Percentiles rank a stretch among this genome's conserved stretches.
Evolutionary conservation across 2,888 invertebrate genomes (phyloP).

Genomic region (Barypeithes pellucidus): DNA sequence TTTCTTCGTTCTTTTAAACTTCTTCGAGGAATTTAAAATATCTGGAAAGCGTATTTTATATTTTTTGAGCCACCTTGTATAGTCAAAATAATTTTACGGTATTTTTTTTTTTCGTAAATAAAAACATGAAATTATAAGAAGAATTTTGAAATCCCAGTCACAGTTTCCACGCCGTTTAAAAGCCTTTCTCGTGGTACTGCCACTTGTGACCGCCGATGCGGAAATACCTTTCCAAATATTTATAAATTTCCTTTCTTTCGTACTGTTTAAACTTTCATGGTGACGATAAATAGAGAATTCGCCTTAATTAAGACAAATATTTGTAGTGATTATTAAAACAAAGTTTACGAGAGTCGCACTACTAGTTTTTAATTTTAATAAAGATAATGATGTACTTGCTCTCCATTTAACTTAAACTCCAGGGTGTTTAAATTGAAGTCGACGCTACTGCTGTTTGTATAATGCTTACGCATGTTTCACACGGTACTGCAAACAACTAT

Average conservation of each 20-base stretch:
- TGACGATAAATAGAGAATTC: constrained; percentile 30
- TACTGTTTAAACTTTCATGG: not conserved
- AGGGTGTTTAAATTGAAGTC: not conserved
- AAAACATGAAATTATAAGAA: too few relatives aligned
- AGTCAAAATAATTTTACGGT: too few relatives aligned
- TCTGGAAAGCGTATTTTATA: not conserved
- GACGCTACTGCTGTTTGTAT: not conserved
- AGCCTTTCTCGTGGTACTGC: too few relatives aligned
- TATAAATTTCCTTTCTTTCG: not conserved
- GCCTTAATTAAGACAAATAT: constrained; percentile 56
- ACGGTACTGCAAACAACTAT: too few relatives aligned
- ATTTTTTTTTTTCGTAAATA: too few relatives aligned
- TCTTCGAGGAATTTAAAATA: not conserved
- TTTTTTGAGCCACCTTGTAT: not conserved
- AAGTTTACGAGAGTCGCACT: constrained; percentile 48
- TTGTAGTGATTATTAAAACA: constrained; percentile 44
- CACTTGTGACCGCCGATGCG: too few relatives aligned
- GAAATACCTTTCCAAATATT: constrained; percentile 13
- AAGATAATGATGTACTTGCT: constrained; percentile 55
- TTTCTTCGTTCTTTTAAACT: constrained; percentile 26
- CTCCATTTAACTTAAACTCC: constrained; percentile 55
- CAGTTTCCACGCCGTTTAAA: too few relatives aligned
- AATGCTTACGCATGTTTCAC: too few relatives aligned
- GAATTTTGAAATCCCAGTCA: too few relatives aligned
- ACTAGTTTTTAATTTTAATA: constrained; percentile 46